Evolutionary conservation across 2,797 vertebrate genomes (phyloP).

Genomic region (Danionella dracula): DNA sequence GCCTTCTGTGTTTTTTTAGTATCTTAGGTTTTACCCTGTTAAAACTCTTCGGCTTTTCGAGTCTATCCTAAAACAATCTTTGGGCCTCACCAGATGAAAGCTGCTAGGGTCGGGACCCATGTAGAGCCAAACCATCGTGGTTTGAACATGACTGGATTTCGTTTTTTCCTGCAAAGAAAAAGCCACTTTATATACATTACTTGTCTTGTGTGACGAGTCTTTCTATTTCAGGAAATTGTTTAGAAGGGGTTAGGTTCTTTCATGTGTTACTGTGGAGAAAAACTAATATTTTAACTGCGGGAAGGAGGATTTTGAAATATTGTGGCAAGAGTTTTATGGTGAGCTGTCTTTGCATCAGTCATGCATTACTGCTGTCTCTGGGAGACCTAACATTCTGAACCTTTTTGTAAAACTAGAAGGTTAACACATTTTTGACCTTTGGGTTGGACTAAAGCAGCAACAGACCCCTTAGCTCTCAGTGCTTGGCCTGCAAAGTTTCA

Average conservation of each 20-base stretch:
- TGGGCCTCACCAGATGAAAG: conserved; percentile 49
- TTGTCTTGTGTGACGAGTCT: conserved; percentile 53
- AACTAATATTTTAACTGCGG: conserved; percentile 51
- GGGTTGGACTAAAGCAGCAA: conserved; percentile 40
- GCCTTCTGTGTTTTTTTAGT: conserved; percentile 55
- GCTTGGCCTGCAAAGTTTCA: conserved; percentile 30
- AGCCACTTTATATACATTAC: conserved; percentile 46
- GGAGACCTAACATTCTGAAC: conserved; percentile 41
- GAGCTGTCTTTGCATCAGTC: conserved; percentile 8
- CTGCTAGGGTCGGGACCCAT: conserved; percentile 38
- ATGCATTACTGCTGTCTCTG: conserved; percentile 20
- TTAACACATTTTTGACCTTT: conserved; percentile 43
- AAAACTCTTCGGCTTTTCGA: conserved; percentile 46
- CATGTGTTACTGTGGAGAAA: conserved; percentile 48
- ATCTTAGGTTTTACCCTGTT: conserved; percentile 45
- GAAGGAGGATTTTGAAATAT: conserved; percentile 33
- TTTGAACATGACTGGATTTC: conserved; percentile 26
- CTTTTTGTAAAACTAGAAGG: conserved; percentile 32
- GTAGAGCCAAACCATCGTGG: conserved; percentile 40
- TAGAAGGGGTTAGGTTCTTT: conserved; percentile 1
- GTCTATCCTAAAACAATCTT: conserved; percentile 64
- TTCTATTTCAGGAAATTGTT: conserved; percentile 56
- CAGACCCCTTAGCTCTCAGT: conserved; percentile 44
- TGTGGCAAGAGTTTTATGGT: background rate
- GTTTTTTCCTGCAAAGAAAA: conserved; percentile 1